phyloP scores from a whole-genome alignment of 2,113 vertebrate species.

The Calyptomena viridis region DNA sequence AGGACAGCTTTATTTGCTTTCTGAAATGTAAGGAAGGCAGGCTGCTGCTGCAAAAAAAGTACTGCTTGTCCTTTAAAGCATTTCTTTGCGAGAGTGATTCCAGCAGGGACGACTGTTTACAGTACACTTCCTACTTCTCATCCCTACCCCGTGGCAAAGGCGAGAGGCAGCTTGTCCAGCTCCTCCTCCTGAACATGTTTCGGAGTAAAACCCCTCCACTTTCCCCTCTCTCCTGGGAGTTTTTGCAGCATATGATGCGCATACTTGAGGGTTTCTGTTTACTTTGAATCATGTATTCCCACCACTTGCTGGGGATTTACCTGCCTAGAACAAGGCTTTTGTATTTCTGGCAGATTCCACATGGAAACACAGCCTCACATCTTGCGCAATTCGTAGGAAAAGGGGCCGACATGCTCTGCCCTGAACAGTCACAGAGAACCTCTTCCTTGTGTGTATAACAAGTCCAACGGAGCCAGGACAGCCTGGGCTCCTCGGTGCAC shows the following conservation, averaged over 20 bases:
- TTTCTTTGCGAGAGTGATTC: background rate
- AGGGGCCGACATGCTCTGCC: accelerated
- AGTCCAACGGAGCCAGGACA: background rate
- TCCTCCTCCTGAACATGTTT: background rate
- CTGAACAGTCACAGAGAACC: background rate
- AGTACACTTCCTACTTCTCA: background rate
- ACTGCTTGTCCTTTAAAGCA: background rate
- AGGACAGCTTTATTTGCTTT: background rate
- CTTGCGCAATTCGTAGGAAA: background rate
- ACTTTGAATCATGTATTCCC: background rate
- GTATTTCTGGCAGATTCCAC: background rate
- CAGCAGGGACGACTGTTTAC: background rate
- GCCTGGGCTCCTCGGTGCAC: no score
- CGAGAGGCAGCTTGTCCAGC: accelerated
- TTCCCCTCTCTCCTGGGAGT: background rate
- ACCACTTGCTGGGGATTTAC: background rate
- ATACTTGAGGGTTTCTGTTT: background rate
- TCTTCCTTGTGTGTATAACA: background rate
- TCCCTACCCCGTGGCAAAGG: background rate
- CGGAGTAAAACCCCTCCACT: background rate
- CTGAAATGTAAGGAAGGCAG: background rate
- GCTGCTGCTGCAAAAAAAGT: accelerated
- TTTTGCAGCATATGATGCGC: accelerated
- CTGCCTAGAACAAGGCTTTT: background rate
- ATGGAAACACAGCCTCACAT: accelerated